These are phyloP conservation scores for Neodiprion lecontei DNA, from an alignment of 1,140 invertebrate genomes.

Conservation along the genomic window DNA sequence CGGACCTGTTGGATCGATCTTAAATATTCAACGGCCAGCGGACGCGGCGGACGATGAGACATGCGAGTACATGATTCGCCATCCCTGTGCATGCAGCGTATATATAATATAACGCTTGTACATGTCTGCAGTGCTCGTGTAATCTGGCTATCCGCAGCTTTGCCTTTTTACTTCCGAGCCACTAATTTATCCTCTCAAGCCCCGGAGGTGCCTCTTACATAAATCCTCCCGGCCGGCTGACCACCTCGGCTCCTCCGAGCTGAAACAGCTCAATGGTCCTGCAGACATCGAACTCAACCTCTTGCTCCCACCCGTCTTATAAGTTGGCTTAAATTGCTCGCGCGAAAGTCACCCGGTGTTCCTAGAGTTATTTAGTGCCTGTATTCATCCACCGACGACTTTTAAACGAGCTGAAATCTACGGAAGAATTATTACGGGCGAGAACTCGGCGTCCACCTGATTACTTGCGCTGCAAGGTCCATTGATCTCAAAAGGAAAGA, in stretches of 20 bases:
- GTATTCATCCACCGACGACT: background rate
- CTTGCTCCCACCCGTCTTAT: background rate
- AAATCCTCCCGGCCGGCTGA: slow-evolving; percentile 41
- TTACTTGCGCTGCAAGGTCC: too few relatives aligned
- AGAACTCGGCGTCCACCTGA: too few relatives aligned
- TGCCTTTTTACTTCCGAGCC: slow-evolving; percentile 43
- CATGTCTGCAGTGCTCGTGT: slow-evolving; percentile 39
- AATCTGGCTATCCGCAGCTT: slow-evolving; percentile 46
- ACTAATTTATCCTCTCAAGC: slow-evolving; percentile 50
- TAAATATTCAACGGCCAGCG: background rate
- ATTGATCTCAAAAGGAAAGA: too few relatives aligned
- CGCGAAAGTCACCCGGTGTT: background rate
- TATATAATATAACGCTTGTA: too few relatives aligned
- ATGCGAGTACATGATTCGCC: background rate
- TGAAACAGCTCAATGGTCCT: slow-evolving; percentile 22
- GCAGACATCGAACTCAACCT: background rate
- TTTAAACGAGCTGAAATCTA: background rate
- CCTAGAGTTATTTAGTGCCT: background rate
- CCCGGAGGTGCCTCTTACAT: slow-evolving; percentile 42
- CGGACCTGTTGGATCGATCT: too few relatives aligned
- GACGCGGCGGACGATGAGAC: too few relatives aligned
- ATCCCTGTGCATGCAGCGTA: background rate
- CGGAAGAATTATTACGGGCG: background rate
- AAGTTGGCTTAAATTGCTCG: background rate
- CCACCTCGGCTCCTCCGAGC: slow-evolving; percentile 24